Base-by-base conservation (phyloP, 2,113 vertebrate genomes). In the Polyodon spathula region DNA sequence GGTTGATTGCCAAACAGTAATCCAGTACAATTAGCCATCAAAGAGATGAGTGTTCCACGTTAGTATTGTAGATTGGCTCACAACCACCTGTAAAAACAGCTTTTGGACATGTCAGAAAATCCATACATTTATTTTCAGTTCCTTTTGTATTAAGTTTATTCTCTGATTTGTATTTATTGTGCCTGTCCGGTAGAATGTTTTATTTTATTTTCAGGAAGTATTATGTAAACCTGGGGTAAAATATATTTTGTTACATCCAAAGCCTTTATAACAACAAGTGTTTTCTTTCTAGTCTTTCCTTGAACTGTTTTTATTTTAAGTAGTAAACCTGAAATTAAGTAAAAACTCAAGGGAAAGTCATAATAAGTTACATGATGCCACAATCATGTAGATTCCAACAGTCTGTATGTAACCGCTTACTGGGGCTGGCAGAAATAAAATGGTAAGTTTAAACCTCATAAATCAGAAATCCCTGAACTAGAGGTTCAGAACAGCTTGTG, bases 1-100 rank as follows among this genome's bases (percentile, higher is more conserved):
- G 90, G 89, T 89, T 86, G 81, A 69, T 84, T 92, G 89, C 88
- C 92, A 93, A 90, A 84, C 79, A 84, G 85, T 92, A 93, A 95
- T 93, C 88, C 79, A 76, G 82, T 77, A 89, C 86, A 93, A 93
- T 96, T 93, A 93, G 90, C 82, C 84, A 84, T 88, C 85, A 85
- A 84, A 88, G 81, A 82, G 78, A 82, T 78, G 78, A 84, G 74
- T 76, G 77, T 75, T 83, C 75, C 73, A 76, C 73, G 78, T 86
- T 90, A 86, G 84, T 91, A 79, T 82, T 80, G 76, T 73, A 80
- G 80, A 84, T 77, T 70, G 76, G 74, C 75, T 74, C 84, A 73
- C 71, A 81, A 77, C 78, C 78, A 80, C 76, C 76, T 83, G 78
- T 67, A 80, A 79, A 77, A 82, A 76, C 72, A 79, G 69, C 56